These are phyloP conservation scores for Bombus pascuorum DNA, from an alignment of 1,140 invertebrate species.

Conservation along the genomic window DNA sequence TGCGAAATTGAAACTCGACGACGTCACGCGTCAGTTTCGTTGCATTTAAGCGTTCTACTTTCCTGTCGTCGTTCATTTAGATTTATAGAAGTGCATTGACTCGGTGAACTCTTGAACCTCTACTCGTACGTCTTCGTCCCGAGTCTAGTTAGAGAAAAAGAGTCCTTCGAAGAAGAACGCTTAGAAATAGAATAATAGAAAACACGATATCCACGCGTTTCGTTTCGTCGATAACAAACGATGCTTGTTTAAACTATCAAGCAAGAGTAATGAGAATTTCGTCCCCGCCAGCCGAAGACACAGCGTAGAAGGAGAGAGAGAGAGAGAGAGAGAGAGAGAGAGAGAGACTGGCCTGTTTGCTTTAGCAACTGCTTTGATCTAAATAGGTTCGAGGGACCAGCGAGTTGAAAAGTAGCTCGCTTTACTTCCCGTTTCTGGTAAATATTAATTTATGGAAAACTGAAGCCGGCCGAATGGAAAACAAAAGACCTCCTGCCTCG, in stretches of 20 bases:
- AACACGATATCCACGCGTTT: neutral
- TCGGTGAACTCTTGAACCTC: conserved; percentile 36
- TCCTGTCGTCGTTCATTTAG: conserved; percentile 35
- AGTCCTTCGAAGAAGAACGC: neutral
- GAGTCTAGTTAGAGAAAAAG: neutral
- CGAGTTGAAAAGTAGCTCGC: conserved; percentile 23
- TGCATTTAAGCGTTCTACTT: conserved; percentile 29
- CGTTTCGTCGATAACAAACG: conserved; percentile 3
- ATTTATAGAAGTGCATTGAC: conserved; percentile 40
- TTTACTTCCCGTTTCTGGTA: conserved; percentile 27
- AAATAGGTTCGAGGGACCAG: conserved; percentile 10
- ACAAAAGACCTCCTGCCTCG: conserved; percentile 6
- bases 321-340: neutral
- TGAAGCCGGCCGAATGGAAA: neutral
- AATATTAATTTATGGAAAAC: conserved; percentile 39
- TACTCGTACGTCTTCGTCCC: neutral
- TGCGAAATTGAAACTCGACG: conserved; percentile 29
- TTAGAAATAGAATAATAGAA: conserved; percentile 23
- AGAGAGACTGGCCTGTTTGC: neutral
- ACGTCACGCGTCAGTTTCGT: conserved; percentile 27
- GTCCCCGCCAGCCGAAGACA: neutral
- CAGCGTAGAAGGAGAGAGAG: neutral
- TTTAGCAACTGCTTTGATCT: conserved; percentile 26
- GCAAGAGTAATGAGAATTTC: conserved; percentile 26
- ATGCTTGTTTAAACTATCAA: conserved; percentile 15